Conservation (phyloP, 64 coral and sea anemone species). For the Catalaphyllia jardinei region DNA sequence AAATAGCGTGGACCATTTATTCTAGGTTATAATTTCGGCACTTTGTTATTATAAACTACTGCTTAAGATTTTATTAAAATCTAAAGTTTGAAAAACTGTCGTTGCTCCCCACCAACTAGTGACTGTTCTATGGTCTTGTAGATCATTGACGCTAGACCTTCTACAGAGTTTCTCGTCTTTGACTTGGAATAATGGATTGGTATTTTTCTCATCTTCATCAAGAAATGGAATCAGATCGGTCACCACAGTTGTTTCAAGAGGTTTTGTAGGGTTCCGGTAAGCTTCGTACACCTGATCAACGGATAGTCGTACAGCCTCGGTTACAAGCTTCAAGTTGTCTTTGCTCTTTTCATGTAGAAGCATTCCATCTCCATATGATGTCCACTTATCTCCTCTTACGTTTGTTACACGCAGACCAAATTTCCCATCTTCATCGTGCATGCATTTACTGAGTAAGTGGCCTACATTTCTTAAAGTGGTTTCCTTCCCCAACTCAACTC, state of each 20-base stretch:
- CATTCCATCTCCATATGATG: conserved; percentile 50
- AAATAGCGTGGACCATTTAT: no score
- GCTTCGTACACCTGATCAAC: conserved; percentile 17
- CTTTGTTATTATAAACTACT: no score
- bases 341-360: conserved; percentile 21
- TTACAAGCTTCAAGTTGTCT: neutral
- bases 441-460: conserved; percentile 15
- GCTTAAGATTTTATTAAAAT: no score
- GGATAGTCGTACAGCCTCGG: conserved; percentile 10
- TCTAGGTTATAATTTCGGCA: no score
- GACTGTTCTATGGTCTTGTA: neutral
- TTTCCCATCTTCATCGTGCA: conserved; percentile 57
- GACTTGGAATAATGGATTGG: conserved; percentile 20
- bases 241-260: neutral
- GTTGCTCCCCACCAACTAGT: neutral
- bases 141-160: conserved; percentile 17
- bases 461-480: neutral
- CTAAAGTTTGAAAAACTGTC: neutral
- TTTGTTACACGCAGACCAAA: conserved; percentile 40
- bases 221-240: conserved; percentile 37
- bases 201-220: conserved; percentile 31
- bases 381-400: conserved; percentile 45
- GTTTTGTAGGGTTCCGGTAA: neutral
- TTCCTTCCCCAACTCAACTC: conserved; percentile 20
- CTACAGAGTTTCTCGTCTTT: neutral